Percentiles rank a stretch among this genome's conserved stretches.
Evolutionary conservation across 1,140 invertebrate species (phyloP).

Genomic region (Polypedilum vanderplanki): DNA sequence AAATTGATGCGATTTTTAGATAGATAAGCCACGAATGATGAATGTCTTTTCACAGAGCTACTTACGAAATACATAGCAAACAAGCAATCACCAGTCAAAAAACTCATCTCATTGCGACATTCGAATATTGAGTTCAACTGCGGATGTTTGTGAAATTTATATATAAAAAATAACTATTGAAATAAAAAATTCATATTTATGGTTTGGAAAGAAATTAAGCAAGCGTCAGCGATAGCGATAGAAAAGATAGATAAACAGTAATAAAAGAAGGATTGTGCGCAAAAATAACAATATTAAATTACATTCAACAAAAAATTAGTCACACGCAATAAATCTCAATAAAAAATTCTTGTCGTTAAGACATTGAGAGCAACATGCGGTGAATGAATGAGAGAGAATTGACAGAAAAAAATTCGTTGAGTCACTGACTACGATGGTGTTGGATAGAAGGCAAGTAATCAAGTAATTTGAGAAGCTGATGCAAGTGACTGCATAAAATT

Average conservation of each 20-base stretch:
- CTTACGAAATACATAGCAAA: background rate
- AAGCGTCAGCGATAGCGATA: too few relatives aligned
- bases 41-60: conserved; percentile 7
- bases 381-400: background rate
- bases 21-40: background rate
- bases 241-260: too few relatives aligned
- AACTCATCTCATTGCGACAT: too few relatives aligned
- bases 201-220: too few relatives aligned
- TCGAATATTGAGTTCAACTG: too few relatives aligned
- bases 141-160: too few relatives aligned
- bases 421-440: background rate
- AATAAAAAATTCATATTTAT: too few relatives aligned
- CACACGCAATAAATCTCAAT: conserved; percentile 7
- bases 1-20: background rate
- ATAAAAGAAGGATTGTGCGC: too few relatives aligned
- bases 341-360: background rate
- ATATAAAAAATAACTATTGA: too few relatives aligned
- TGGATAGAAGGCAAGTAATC: background rate
- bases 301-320: background rate
- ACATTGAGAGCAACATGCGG: background rate
- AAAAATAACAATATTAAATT: conserved; percentile 3
- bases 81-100: too few relatives aligned
- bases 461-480: background rate
- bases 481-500: too few relatives aligned
- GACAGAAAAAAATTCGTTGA: background rate